Base-by-base conservation (phyloP, 2,113 vertebrate species). In the Micronisus gabar region DNA sequence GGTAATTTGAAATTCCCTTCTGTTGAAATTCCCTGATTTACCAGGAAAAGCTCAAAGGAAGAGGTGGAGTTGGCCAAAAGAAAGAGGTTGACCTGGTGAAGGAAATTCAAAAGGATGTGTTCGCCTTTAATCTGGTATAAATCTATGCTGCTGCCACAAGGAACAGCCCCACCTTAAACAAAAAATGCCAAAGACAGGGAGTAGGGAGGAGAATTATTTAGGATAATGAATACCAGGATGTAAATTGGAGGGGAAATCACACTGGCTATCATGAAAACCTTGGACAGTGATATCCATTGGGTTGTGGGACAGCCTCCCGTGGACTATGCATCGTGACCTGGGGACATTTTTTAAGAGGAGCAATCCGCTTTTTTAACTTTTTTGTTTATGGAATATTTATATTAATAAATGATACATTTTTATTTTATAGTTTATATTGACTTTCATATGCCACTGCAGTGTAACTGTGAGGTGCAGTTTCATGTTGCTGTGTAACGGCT, bases 91-190 rank as follows among this genome's bases (percentile, higher is more conserved):
- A 90, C 93, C 70, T 72, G 43, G 58, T 76, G 81, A 93, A 95
- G 96, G 93, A 95, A 94, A 92, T 94, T 93, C 38, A 88, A 76
- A 47, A 82, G 84, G 32, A 91, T 61, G 32, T 86, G 81, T 93
- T 95, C 0, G 2, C 70, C 41, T 94, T 93, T 95, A 90, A 87
- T 68, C 78, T 62, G 58, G 48, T 56, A 81, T 85, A 93, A 95
- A 91, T 95, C 93, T 93, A 2, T 55, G 81, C 67, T 80, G 67
- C 78, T 96, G 84, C 81, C 95, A 93, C 92, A 73, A 82, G 78
- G 55, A 96, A 86, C 66, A 94, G 53, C 92, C 53, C 85, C 96
- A 90, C 96, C 96, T 96, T 86, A 94, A 96, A 96, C 79, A 95
- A 82, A 87, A 96, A 92, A 83, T 80, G 40, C 58, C 78, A 62